Evolutionary conservation across 2,888 invertebrate species (phyloP), one percentile per base, ranked within the genome.

Genomic region (Eupithecia tripunctaria): DNA sequence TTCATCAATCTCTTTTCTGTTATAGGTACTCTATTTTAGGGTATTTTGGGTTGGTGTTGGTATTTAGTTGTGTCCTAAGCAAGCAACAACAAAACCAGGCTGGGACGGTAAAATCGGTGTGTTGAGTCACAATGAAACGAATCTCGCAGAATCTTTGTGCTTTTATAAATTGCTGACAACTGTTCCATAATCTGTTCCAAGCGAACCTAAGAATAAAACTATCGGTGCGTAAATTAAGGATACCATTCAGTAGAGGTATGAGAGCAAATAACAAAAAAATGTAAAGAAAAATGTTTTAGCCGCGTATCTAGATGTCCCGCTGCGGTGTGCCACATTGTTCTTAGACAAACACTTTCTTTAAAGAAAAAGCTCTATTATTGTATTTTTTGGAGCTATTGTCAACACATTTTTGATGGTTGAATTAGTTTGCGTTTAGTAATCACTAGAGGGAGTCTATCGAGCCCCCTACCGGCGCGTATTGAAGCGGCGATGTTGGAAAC

Each of bases 211-310:
- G 89, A 93, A 91, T 88, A 89, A 88, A 88, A 83, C 86, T 89
- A 91, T 82, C 92, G 93, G 90, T 92, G 94, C 94, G 94, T 94
- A 92, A 92, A 94, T 94, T 94, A 94, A 92, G 90, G 89, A 91
- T 87, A 88, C 90, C 84, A 93, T 93, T 91, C 91, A 93, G 69
- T 80, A 79, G 85, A 87, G 87, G 88, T 85, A 86, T 85, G 82
- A 89, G 89, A 86, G 89, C 88, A 89, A 91, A 91, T 88, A 90
- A 88, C 87, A 88, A 89, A 85, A 89, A 87, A 82, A 84, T 81
- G 70, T 84, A 84, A 89, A 91, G 87, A 63, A 92, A 92, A 91
- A 92, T 88, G 86, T 83, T 86, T 83, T 85, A 84, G 84, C 84
- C 84, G 85, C 83, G 89, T 90, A 92, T 91, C 91, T 91, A 90